phyloP scores from a whole-genome alignment of 2,888 invertebrate genomes.

The Sinelater perroti region DNA sequence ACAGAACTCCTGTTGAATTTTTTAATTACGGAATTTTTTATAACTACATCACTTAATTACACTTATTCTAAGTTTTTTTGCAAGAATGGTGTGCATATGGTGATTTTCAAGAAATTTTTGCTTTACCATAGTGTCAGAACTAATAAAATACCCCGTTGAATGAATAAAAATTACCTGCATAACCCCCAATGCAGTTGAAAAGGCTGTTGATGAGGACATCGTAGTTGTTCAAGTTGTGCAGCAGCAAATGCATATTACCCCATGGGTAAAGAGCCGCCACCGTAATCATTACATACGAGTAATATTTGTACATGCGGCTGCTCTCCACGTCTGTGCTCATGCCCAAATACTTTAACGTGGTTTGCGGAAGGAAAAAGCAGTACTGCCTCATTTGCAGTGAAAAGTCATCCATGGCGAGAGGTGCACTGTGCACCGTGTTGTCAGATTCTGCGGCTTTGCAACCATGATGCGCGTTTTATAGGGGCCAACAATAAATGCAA shows the following conservation, averaged over 20 bases:
- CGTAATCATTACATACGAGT: not conserved
- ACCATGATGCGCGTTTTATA: no score
- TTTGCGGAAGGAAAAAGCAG: slow-evolving; percentile 11
- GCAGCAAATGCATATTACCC: slow-evolving; percentile 7
- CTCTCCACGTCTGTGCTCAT: not conserved
- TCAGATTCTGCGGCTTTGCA: no score
- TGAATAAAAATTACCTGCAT: slow-evolving; percentile 22
- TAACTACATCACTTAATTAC: no score
- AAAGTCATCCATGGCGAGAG: not conserved
- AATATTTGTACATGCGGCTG: not conserved
- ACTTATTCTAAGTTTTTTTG: no score
- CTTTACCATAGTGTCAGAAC: no score
- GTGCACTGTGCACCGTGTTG: no score
- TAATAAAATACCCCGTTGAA: no score
- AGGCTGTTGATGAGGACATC: slow-evolving; percentile 10
- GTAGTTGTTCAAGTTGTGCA: slow-evolving; percentile 7
- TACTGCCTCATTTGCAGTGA: not conserved
- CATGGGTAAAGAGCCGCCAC: not conserved
- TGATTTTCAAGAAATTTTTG: no score
- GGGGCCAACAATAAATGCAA: no score
- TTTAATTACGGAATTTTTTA: no score
- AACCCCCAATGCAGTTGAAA: slow-evolving; percentile 17
- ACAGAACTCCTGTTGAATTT: no score
- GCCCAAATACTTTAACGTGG: slow-evolving; percentile 14
- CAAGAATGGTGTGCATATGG: no score